phyloP scores from a whole-genome alignment of 2,113 vertebrate species.

The Pycnonotus jocosus region DNA sequence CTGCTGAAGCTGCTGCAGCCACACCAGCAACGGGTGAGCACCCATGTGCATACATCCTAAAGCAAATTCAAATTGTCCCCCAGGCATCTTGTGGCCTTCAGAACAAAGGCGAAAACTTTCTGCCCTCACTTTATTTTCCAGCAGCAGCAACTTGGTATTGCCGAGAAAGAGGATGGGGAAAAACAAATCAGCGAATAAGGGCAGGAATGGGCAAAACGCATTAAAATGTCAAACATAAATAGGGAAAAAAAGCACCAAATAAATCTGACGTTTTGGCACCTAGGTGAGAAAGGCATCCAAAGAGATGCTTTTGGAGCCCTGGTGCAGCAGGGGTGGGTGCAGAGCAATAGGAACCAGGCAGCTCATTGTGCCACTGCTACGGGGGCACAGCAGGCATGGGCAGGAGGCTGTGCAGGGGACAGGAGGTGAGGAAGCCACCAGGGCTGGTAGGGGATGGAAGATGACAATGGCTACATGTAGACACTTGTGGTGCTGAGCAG shows the following conservation, averaged over 20 bases:
- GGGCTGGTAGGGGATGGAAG: too few relatives aligned
- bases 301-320: fast-evolving
- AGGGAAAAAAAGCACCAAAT: not conserved
- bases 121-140: not conserved
- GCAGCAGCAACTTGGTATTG: not conserved
- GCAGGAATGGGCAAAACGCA: fast-evolving
- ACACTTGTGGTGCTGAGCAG: not conserved
- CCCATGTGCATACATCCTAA: not conserved
- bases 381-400: fast-evolving
- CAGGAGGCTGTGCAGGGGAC: not conserved
- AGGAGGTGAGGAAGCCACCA: not conserved
- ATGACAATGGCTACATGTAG: fast-evolving
- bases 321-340: not conserved
- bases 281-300: not conserved
- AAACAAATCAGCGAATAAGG: not conserved
- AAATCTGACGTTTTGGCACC: not conserved
- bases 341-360: fast-evolving
- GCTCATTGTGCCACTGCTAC: fast-evolving
- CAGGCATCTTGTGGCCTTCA: not conserved
- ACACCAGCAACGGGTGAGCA: not conserved
- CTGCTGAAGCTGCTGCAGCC: not conserved
- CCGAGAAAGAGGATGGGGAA: not conserved
- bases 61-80: not conserved
- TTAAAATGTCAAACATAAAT: not conserved
- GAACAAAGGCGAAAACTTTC: not conserved